Conservation (phyloP, 1,140 invertebrate species). For the Heterodera schachtii region DNA sequence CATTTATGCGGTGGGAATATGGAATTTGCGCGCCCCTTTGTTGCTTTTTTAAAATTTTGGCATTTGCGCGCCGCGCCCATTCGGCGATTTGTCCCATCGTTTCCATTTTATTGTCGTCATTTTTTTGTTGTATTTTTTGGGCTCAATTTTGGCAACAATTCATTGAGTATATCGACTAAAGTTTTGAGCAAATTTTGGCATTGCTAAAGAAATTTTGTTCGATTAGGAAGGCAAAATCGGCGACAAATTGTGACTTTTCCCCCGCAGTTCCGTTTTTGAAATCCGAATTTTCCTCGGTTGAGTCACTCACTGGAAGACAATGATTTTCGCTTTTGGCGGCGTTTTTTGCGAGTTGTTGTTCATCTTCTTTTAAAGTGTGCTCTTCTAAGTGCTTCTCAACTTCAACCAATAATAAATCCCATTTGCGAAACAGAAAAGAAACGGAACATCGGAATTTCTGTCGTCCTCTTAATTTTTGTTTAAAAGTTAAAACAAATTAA, state of each 20-base stretch:
- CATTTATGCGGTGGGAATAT: too few species aligned
- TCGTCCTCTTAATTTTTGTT: conserved; percentile 15
- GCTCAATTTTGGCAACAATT: conserved; percentile 11
- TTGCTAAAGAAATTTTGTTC: conserved; percentile 14
- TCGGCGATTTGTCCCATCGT: neutral
- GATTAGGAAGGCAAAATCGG: neutral
- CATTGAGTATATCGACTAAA: conserved; percentile 26
- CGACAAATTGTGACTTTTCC: neutral
- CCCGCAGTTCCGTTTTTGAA: neutral
- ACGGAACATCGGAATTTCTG: conserved; percentile 19
- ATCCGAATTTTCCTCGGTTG: neutral
- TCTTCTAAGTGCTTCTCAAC: neutral
- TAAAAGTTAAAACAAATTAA: neutral
- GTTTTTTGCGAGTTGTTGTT: conserved; percentile 17
- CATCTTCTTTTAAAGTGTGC: conserved; percentile 15
- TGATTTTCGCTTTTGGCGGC: neutral
- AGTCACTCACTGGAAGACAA: neutral
- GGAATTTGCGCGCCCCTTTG: too few species aligned
- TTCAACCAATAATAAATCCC: conserved; percentile 20
- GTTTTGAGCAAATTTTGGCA: conserved; percentile 29
- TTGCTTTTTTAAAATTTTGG: too few species aligned
- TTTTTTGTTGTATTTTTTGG: conserved; percentile 3
- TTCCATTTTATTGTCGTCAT: neutral
- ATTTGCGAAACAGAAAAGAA: conserved; percentile 25
- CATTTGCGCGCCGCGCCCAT: too few species aligned